Conservation (phyloP, 1,140 invertebrate genomes). For the Ceratina australensis region DNA sequence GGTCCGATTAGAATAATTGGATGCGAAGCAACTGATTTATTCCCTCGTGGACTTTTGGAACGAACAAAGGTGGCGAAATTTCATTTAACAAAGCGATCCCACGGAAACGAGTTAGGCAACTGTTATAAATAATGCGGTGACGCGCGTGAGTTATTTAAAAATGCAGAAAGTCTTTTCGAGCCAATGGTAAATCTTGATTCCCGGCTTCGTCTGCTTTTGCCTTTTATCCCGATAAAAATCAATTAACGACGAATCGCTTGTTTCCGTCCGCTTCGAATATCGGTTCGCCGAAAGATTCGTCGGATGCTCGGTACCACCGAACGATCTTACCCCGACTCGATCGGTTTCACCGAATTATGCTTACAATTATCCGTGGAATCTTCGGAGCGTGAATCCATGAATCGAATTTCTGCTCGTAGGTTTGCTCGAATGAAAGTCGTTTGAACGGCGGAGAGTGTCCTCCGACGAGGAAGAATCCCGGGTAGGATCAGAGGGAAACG, state of each 20-base stretch:
- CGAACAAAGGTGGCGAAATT: not conserved
- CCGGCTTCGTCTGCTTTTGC: not conserved
- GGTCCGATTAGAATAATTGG: not conserved
- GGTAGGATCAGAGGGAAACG: not conserved
- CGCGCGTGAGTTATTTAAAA: constrained; percentile 33
- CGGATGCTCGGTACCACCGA: not conserved
- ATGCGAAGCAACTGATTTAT: not conserved
- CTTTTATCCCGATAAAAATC: not conserved
- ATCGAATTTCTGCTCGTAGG: constrained; percentile 25
- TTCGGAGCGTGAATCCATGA: not conserved
- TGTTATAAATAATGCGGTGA: constrained; percentile 52
- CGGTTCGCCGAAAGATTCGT: too few species aligned
- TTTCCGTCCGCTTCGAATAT: too few species aligned
- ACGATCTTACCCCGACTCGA: not conserved
- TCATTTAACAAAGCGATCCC: constrained; percentile 49
- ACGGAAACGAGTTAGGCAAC: constrained; percentile 21
- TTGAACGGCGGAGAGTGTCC: constrained; percentile 18
- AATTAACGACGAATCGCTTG: too few species aligned
- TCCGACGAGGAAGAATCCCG: constrained; percentile 39
- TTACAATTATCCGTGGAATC: too few species aligned
- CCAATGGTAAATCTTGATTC: constrained; percentile 31
- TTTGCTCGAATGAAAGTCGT: constrained; percentile 27
- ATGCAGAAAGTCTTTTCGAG: constrained; percentile 14
- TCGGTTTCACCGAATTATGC: too few species aligned
- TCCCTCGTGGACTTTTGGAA: not conserved